Evolutionary conservation across 2,113 vertebrate species (phyloP).

Genomic region (Microcebus murinus): DNA sequence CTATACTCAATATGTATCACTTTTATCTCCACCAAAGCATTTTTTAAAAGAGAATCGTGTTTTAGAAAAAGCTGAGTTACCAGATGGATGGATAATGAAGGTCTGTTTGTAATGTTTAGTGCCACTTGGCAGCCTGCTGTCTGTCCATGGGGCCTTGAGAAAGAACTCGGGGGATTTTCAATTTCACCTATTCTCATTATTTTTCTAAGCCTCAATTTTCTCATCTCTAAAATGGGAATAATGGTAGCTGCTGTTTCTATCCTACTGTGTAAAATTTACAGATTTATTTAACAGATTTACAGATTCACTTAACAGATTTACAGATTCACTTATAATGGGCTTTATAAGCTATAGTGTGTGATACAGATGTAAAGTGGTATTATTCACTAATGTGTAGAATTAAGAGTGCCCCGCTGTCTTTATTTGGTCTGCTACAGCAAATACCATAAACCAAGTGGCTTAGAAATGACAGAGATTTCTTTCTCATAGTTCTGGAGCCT

Average conservation of each 20-base stretch:
- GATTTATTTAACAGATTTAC: not conserved
- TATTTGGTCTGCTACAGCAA: not conserved
- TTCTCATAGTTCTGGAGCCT: not conserved
- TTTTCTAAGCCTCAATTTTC: constrained; percentile 8
- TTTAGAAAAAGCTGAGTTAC: not conserved
- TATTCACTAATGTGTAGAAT: not conserved
- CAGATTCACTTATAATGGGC: not conserved
- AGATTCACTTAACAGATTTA: not conserved
- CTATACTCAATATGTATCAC: not conserved
- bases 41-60: not conserved
- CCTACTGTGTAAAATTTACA: not conserved
- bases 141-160: not conserved
- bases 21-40: not conserved
- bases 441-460: not conserved
- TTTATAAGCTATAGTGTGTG: not conserved
- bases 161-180: not conserved
- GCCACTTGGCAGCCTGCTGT: not conserved
- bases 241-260: not conserved
- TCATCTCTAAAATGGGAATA: not conserved
- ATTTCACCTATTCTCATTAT: not conserved
- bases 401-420: not conserved
- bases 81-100: not conserved
- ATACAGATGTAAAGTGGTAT: not conserved
- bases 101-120: not conserved
- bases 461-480: not conserved